Evolutionary conservation across 2,113 vertebrate genomes (phyloP).

Genomic region (Zosterops borbonicus): DNA sequence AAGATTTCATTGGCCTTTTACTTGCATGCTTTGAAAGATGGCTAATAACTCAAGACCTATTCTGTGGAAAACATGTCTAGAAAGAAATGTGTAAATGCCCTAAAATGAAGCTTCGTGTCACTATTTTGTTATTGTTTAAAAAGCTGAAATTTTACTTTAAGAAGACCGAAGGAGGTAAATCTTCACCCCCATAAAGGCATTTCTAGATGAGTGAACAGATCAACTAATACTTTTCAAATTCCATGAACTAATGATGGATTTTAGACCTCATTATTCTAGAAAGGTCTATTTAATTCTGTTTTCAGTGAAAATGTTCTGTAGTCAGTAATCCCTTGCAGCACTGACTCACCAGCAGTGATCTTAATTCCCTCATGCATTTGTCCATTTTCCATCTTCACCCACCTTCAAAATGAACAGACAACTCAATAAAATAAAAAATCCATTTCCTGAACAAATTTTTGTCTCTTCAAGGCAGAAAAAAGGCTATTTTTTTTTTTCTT

Average conservation of each 20-base stretch:
- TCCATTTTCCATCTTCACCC: neutral
- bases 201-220: neutral
- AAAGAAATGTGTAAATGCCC: neutral
- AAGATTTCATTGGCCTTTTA: neutral
- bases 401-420: neutral
- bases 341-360: neutral
- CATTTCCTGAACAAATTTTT: neutral
- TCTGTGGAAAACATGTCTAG: neutral
- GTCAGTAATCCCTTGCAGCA: neutral
- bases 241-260: neutral
- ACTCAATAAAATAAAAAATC: neutral
- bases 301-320: neutral
- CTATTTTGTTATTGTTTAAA: neutral
- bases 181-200: neutral
- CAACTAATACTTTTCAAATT: neutral
- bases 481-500: neutral
- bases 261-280: neutral
- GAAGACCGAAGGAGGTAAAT: neutral
- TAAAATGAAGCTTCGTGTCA: neutral
- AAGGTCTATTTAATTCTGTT: neutral
- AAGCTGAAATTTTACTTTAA: neutral
- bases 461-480: neutral
- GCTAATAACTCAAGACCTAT: neutral
- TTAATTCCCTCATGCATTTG: neutral
- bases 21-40: constrained; percentile 8